Base-by-base conservation (phyloP, 2,797 vertebrate species). In the Falco berigora region DNA sequence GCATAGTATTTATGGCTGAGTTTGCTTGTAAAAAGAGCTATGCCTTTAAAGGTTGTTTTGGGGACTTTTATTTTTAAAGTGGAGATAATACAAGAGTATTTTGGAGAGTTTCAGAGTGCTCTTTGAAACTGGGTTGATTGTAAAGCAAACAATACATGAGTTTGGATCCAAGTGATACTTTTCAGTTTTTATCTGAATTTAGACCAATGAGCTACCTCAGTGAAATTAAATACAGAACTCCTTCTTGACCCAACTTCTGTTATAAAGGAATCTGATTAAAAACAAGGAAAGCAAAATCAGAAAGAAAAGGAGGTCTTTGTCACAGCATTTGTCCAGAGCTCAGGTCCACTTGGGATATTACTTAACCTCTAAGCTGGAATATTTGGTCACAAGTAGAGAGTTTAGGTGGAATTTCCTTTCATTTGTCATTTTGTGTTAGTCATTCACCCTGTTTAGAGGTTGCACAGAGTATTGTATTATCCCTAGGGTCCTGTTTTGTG, bases 391-490 rank as follows among this genome's bases (percentile, higher is more conserved):
- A 94, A 64, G 49, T 55, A 79, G 77, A 90, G 14, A 77, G 81
- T 80, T 67, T 88, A 88, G 82, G 46, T 91, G 71, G 34, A 81
- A 94, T 94, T 97, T 96, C 77, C 89, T 96, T 97, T 92, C 25
- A 80, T 73, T 92, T 97, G 42, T 96, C 36, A 89, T 96, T 89
- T 92, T 88, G 24, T 66, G n/a, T 91, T 97, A 94, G 56, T 86
- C 44, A 77, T 88, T 86, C 86, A 67, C 63, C 18, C 28, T 94
- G 55, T 92, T 64, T 46, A 64, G 68, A 75, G n/a, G 71, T 92
- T 95, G 79, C 78, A 92, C 44, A 58, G 76, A 42, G 63, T 74
- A 80, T 88, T 81, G 94, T 90, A 62, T 85, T 59, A 92, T 95
- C 96, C 89, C 90, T 38, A 66, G 93, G 64, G 77, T 69, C 61